A percentile compares a stretch with the other conserved stretches of the same genome.
Evolutionary conservation across 2,797 vertebrate species (phyloP).

Genomic region (Aeoliscus strigatus): DNA sequence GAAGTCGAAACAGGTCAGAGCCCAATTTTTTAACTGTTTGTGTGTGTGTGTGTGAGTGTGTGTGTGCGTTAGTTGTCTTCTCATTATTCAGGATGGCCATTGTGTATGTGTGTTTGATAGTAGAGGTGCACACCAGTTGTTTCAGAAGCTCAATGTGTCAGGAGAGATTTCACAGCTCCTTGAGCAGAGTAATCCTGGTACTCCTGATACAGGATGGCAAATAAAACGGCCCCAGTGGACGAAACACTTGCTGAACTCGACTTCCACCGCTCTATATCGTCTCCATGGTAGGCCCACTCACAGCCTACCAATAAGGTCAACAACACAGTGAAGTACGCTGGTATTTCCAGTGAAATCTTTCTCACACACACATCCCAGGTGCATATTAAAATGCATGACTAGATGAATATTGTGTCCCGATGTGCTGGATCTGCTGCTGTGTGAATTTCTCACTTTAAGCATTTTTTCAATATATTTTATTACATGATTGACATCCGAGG

Average conservation of each 20-base stretch:
- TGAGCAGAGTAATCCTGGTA: slow-evolving; percentile 70
- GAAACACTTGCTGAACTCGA: slow-evolving; percentile 51
- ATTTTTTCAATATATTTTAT: no score
- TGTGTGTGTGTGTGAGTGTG: slow-evolving; percentile 9
- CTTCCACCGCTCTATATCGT: slow-evolving; percentile 44
- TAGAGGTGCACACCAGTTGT: slow-evolving; percentile 63
- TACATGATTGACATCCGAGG: no score
- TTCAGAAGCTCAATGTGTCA: slow-evolving; percentile 63
- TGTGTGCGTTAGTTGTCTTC: slow-evolving; percentile 12
- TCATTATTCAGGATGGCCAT: slow-evolving; percentile 60
- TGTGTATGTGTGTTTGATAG: slow-evolving; percentile 57
- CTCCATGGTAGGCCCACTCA: slow-evolving; percentile 12
- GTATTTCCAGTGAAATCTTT: no score
- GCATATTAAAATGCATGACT: no score
- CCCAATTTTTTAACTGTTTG: slow-evolving; percentile 42
- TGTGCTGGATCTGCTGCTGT: no score
- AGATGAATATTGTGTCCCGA: no score
- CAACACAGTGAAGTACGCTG: background rate
- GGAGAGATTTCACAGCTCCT: slow-evolving; percentile 74
- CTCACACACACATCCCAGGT: no score
- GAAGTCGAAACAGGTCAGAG: slow-evolving; percentile 47
- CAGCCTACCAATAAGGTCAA: slow-evolving; percentile 44
- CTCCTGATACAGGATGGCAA: slow-evolving; percentile 71
- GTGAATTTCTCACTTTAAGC: no score
- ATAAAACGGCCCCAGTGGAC: slow-evolving; percentile 61